Percentiles rank a stretch among this genome's conserved stretches.
These are phyloP conservation scores for Hydropotes inermis DNA, from an alignment of 2,113 vertebrate genomes.

Conservation along the genomic window DNA sequence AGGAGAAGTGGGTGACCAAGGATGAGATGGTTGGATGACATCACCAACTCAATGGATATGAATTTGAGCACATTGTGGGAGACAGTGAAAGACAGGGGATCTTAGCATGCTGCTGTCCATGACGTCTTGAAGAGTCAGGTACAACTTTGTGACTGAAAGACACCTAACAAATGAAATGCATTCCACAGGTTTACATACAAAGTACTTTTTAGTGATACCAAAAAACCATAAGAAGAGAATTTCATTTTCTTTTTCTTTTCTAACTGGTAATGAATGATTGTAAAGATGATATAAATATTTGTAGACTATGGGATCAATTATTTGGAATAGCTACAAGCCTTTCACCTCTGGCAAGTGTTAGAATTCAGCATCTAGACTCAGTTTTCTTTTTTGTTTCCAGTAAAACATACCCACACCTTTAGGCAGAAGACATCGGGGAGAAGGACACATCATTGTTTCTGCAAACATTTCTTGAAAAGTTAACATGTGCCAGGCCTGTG, in stretches of 20 bases:
- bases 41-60: not conserved
- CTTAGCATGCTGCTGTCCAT: not conserved
- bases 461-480: not conserved
- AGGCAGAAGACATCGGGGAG: not conserved
- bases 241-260: slow-evolving; percentile 52
- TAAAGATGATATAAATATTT: slow-evolving; percentile 37
- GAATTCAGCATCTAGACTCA: slow-evolving; percentile 18
- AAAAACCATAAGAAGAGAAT: slow-evolving; percentile 38
- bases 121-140: not conserved
- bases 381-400: not conserved
- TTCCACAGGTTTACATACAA: not conserved
- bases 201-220: slow-evolving; percentile 6
- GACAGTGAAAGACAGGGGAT: not conserved
- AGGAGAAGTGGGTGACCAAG: not conserved
- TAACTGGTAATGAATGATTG: slow-evolving; percentile 29
- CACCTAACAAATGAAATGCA: not conserved
- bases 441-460: not conserved
- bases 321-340: not conserved
- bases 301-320: not conserved
- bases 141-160: not conserved
- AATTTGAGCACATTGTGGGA: not conserved
- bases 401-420: not conserved
- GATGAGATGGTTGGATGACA: not conserved
- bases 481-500: not conserved
- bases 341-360: not conserved